Evolutionary conservation across 2,888 invertebrate species (phyloP).

Genomic region (Eristalis pertinax): DNA sequence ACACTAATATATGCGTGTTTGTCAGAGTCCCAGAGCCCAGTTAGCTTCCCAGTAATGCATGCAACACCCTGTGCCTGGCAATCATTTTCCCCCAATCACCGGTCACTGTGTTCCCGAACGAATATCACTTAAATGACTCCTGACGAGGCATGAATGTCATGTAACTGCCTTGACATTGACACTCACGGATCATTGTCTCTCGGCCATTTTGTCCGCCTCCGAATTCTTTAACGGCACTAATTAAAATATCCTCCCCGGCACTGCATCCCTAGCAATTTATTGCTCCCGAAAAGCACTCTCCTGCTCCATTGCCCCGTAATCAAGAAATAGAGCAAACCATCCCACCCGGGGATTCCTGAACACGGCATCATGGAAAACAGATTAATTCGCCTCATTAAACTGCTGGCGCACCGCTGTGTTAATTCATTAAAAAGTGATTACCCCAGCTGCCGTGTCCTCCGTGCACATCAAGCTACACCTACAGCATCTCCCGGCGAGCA

Average conservation of each 20-base stretch:
- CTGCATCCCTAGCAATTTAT: not conserved
- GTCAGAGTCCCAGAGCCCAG: no score
- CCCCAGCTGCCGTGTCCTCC: slow-evolving; percentile 25
- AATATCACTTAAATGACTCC: no score
- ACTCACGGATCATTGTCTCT: not conserved
- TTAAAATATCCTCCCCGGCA: not conserved
- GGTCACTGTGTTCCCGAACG: no score
- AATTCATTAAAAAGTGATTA: slow-evolving; percentile 66
- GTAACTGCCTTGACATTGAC: not conserved
- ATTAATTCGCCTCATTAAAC: slow-evolving; percentile 49
- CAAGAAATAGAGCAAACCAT: not conserved
- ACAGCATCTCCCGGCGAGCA: not conserved
- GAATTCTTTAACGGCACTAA: not conserved
- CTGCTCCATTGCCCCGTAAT: not conserved
- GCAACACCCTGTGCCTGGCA: no score
- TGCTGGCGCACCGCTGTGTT: slow-evolving; percentile 30
- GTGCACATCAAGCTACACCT: slow-evolving; percentile 29
- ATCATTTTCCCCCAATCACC: no score
- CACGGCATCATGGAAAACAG: not conserved
- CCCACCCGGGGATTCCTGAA: not conserved
- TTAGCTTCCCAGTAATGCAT: no score
- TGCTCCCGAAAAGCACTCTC: not conserved
- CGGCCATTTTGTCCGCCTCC: not conserved
- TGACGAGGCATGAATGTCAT: no score
- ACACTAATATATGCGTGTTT: no score